Evolutionary conservation across 2,113 vertebrate genomes (phyloP), one percentile per base, ranked within the genome.

Genomic region (Pholis gunnellus): DNA sequence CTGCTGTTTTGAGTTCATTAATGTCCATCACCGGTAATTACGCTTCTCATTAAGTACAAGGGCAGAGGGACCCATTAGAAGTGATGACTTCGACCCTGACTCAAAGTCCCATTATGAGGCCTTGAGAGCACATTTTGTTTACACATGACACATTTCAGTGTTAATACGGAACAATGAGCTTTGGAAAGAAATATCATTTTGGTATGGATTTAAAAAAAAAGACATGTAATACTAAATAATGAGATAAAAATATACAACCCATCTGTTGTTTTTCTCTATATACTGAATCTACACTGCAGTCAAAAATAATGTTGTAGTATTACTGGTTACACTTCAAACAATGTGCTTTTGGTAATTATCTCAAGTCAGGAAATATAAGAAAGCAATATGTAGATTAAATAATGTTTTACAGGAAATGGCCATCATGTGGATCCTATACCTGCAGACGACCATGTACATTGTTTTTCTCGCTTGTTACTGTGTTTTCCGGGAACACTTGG

Each of bases 11-110:
- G 81, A 82, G 78, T 87, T 84, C 85, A 87, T 88, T 89, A 92
- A 87, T 76, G 90, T 92, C 87, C 82, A 91, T 94, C 90, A 92
- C 76, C 29, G 67, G 85, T 93, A 93, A 94, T 95, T 91, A 93
- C 44, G 64, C 9, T 27, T 15, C 81, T 87, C 88, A 82, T 91
- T 89, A 85, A 80, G 81, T 71, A 63, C 78, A 76, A 80, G 69
- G 70, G 80, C 80, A 83, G 60, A 87, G 83, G 85, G 90, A 83
- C 65, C 82, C 77, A 88, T 92, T 89, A 90, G 67, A 80, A 91
- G 88, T 69, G 79, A 94, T 89, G 85, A 82, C 82, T 90, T 68
- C 91, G 87, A 94, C 89, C 90, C 73, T 2, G 81, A 89, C 75
- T 88, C 73, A 83, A 52, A 88, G 78, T 85, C 81, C 70, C 88